Evolutionary conservation across 2,888 invertebrate genomes (phyloP).

Genomic region (Tortricodes alternella): DNA sequence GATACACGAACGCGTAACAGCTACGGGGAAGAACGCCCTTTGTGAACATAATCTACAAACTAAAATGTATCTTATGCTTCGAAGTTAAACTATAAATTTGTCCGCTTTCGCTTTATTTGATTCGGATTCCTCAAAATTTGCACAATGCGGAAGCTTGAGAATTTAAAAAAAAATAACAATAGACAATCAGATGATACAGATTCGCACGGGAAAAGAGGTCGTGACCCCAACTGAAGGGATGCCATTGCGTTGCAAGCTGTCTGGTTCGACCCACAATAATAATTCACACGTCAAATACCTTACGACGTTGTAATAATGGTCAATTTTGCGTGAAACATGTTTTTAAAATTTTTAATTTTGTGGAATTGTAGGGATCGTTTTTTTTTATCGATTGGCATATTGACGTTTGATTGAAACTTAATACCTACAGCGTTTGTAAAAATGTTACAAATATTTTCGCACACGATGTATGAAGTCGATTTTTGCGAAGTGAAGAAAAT

Average conservation of each 20-base stretch:
- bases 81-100: neutral
- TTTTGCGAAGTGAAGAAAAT: too few species aligned
- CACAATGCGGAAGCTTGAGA: constrained; percentile 52
- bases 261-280: too few species aligned
- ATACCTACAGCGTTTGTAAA: neutral
- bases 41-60: neutral
- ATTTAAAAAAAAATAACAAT: constrained; percentile 61
- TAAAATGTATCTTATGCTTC: neutral
- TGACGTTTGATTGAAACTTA: constrained; percentile 1
- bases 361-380: too few species aligned
- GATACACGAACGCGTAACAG: constrained; percentile 8
- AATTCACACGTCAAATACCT: too few species aligned
- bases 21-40: neutral
- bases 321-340: too few species aligned
- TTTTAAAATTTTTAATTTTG: too few species aligned
- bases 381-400: constrained; percentile 6
- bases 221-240: constrained; percentile 48
- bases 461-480: too few species aligned
- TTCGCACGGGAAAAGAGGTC: constrained; percentile 70
- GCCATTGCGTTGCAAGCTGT: constrained; percentile 35
- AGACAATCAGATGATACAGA: constrained; percentile 69
- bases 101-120: neutral
- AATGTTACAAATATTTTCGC: too few species aligned
- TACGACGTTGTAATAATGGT: too few species aligned
- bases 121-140: constrained; percentile 36